Conservation (phyloP, 2,797 vertebrate genomes). For the Semotilus atromaculatus region DNA sequence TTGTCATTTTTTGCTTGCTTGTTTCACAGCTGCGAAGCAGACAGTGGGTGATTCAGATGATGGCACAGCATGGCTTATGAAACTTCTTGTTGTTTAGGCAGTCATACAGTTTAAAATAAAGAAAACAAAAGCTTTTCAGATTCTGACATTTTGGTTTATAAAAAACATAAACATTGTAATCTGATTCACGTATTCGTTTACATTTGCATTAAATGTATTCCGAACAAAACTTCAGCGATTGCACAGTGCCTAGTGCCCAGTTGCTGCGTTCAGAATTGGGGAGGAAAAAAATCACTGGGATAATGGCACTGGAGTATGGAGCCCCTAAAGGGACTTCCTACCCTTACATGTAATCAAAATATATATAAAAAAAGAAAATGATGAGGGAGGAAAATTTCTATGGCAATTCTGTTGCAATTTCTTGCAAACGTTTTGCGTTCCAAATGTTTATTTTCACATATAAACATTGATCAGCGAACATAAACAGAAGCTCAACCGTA, state of each 20-base stretch:
- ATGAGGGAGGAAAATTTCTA: background rate
- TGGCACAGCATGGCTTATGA: constrained; percentile 10
- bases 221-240: background rate
- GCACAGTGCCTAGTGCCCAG: background rate
- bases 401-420: background rate
- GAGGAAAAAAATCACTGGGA: no score
- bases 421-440: background rate
- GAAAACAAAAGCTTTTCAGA: constrained; percentile 7
- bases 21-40: constrained; percentile 22
- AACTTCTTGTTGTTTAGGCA: background rate
- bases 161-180: background rate
- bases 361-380: background rate
- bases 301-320: background rate
- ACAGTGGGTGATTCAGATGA: constrained; percentile 37
- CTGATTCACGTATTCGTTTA: background rate
- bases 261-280: background rate
- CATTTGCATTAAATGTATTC: background rate
- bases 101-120: constrained; percentile 14
- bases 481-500: background rate
- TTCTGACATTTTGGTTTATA: background rate
- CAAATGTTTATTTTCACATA: background rate
- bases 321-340: background rate
- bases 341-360: background rate
- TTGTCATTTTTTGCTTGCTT: constrained; percentile 28
- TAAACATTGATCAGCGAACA: background rate